Base-by-base conservation (phyloP, 2,888 invertebrate species). In the Tillus elongatus region DNA sequence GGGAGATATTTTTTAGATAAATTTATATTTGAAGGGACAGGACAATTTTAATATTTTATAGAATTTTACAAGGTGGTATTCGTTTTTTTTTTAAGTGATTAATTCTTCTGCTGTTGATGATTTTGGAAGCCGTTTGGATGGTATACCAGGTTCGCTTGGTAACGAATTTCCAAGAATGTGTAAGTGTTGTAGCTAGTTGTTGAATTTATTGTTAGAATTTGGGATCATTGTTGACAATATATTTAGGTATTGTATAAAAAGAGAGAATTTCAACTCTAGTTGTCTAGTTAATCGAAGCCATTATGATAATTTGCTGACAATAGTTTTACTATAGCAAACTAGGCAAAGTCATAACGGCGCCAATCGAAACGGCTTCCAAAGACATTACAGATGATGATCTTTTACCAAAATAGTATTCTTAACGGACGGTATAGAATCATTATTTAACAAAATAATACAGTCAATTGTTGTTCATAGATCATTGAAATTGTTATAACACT, bases 161-260 rank as follows among this genome's bases (percentile, higher is more conserved):
- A 8, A 19, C 6, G 24, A 8, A 19, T 19, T 19, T 19, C n/a
- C n/a, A n/a, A 34, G 28, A 33, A 27, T 39, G 28, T 39, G 31
- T 48, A 47, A 48, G 44, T 50, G 46, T 50, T 44, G 40, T 33
- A 37, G 41, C 42, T 41, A 46, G 44, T 42, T 36, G 42, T 45
- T 47, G 39, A 33, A 43, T 39, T 36, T 43, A 44, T 45, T 36
- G 43, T 44, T 46, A 51, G 49, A 42, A 45, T 48, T 51, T 43
- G 53, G 52, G 50, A 53, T 44, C 50, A 53, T 49, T 19, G 42
- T 50, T 46, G 53, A 53, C 50, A 49, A 53, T 53, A 52, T 52
- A 45, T 44, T 33, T 35, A 39, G 19, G 29, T 42, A 45, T 8
- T 19, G 24, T 19, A 19, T 8, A 19, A 19, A 19, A n/a, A n/a